Conservation (phyloP, 2,797 vertebrate species). For the Graptemys geographica region DNA sequence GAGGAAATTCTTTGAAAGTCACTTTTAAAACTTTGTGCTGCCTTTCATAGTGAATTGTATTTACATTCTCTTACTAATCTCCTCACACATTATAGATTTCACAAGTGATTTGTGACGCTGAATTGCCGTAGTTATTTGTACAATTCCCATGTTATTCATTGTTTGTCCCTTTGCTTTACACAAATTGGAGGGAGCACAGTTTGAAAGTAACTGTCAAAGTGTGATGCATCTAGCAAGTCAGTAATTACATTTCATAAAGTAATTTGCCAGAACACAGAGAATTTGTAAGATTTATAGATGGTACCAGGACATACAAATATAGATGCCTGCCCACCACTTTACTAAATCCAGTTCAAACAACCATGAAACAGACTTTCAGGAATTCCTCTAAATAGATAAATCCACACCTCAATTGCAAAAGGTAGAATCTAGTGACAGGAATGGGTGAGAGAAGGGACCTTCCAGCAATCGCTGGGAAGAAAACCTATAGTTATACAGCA, state of each 20-base stretch:
- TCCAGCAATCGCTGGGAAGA: neutral
- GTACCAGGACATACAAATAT: neutral
- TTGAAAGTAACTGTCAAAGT: conserved; percentile 57
- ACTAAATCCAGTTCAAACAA: conserved; percentile 33
- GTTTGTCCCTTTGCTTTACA: conserved; percentile 38
- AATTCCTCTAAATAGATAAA: neutral
- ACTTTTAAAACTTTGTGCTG: conserved; percentile 33
- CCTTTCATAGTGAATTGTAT: conserved; percentile 25
- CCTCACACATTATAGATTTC: conserved; percentile 69
- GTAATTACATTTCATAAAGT: conserved; percentile 63
- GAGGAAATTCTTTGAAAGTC: conserved; percentile 21
- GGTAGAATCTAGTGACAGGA: neutral
- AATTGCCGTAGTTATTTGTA: conserved; percentile 58
- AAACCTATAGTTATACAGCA: neutral
- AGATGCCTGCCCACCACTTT: conserved; percentile 25
- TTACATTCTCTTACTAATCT: conserved; percentile 36
- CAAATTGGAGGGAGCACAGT: conserved; percentile 32
- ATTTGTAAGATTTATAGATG: conserved; percentile 20
- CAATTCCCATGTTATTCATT: conserved; percentile 47
- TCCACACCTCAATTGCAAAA: neutral
- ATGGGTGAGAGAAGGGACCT: neutral
- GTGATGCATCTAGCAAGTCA: conserved; percentile 57
- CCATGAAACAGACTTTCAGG: neutral
- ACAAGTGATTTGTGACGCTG: conserved; percentile 67
- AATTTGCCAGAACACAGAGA: conserved; percentile 24